Conservation (phyloP, 2,888 invertebrate genomes). For the Rotaria socialis region DNA sequence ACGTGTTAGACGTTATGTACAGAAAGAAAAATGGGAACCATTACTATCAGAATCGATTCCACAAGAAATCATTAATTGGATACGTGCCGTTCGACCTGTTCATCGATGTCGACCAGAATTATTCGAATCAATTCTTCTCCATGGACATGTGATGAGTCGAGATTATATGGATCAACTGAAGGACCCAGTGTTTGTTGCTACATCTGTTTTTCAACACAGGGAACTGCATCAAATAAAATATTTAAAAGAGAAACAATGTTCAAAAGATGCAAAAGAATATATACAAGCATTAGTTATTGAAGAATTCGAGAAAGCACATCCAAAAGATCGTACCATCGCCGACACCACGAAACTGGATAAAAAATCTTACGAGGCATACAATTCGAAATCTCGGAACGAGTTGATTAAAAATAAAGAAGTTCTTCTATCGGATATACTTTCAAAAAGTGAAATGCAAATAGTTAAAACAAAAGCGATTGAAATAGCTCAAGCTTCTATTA, state of each 20-base stretch:
- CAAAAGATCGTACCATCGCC: accelerated
- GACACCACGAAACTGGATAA: background rate
- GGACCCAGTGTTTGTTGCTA: background rate
- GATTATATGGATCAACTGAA: background rate
- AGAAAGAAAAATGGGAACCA: background rate
- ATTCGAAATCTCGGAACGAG: too few relatives aligned
- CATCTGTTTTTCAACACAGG: background rate
- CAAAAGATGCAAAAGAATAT: background rate
- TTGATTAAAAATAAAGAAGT: too few relatives aligned
- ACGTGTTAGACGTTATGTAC: background rate
- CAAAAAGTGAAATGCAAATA: too few relatives aligned
- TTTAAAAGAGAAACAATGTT: too few relatives aligned
- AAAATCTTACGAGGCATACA: background rate
- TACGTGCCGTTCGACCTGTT: background rate
- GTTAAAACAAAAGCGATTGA: background rate
- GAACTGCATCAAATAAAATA: background rate
- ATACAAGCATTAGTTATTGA: background rate
- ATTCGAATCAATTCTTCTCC: background rate
- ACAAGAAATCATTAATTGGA: background rate
- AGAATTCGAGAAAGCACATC: background rate
- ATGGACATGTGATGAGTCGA: background rate
- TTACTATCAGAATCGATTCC: background rate
- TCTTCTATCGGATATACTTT: too few relatives aligned
- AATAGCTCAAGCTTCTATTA: background rate
- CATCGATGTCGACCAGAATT: background rate